Base-by-base conservation (phyloP, 2,797 vertebrate species). In the Poeciliopsis paucimaculata region DNA sequence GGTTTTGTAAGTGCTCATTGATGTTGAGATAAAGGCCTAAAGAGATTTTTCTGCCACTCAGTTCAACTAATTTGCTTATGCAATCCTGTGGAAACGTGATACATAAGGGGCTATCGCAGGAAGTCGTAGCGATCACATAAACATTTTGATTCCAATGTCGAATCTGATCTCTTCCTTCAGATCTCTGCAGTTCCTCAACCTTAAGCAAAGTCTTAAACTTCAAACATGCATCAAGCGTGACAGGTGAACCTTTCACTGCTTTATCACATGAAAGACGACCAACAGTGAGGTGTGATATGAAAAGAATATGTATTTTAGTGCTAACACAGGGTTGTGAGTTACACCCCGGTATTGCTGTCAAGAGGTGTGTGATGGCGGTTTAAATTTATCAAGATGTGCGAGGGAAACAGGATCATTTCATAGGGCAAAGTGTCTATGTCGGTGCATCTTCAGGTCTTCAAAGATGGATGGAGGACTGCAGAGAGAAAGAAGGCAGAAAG, bases 311-410 rank as follows among this genome's bases (percentile, higher is more conserved):
- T 49, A 73, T 81, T 51, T 75, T 43, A 62, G 77, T 39, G 49
- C 66, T 62, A 72, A 87, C 88, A 79, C 77, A 86, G 75, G 89
- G 82, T 31, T 74, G 75, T 85, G 70, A 79, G 86, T 91, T 82
- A 80, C 66, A 81, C 80, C 26, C 66, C 77, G 51, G 70, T 79
- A 73, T 68, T 74, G n/a, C 82, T 28, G 78, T 36, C 73, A 68
- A 68, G 73, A 86, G 75, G 77, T 10, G 75, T 28, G 46, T 53
- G 51, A 76, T 72, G 75, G 82, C 41, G 75, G 73, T 81, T 76
- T 78, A 10, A 34, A 84, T 84, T 79, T 31, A 82, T 86, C 79
- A 77, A 80, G 80, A 80, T 16, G 45, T 55, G 26, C 12, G n/a
- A 72, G 77, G 71, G 79, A 76, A 85, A 83, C 16, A 13, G 26